A percentile compares a stretch with the other conserved stretches of the same genome.
Conservation (phyloP, 2,888 invertebrate genomes). For the Trypoxylon attenuatum region DNA sequence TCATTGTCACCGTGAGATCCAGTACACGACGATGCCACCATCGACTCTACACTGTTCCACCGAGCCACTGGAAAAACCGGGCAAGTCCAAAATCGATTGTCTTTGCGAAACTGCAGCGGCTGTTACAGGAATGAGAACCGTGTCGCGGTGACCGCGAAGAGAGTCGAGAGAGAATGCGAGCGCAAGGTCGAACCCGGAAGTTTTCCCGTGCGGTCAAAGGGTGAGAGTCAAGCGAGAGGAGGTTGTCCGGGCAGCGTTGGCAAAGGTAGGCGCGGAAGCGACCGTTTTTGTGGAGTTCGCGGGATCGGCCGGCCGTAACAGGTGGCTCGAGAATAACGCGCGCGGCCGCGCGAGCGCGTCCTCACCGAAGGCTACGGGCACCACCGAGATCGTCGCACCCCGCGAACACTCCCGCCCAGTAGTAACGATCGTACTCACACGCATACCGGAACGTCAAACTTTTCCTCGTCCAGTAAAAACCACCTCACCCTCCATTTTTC, state of each 20-base stretch:
- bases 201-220: no score
- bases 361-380: not conserved
- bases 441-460: not conserved
- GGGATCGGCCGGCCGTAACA: constrained; percentile 28
- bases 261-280: not conserved
- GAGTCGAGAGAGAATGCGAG: not conserved
- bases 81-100: no score
- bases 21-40: no score
- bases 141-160: not conserved
- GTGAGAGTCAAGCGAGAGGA: not conserved
- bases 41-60: no score
- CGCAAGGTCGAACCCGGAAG: no score
- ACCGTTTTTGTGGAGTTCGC: not conserved
- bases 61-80: no score
- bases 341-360: not conserved
- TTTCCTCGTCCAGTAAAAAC: not conserved
- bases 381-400: constrained; percentile 14
- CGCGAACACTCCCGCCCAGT: constrained; percentile 14
- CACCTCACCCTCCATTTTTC: not conserved
- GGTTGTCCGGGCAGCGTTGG: no score
- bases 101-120: no score
- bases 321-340: constrained; percentile 27
- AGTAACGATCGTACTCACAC: constrained; percentile 1
- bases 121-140: no score
- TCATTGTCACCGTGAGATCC: no score